A percentile compares a stretch with the other conserved stretches of the same genome.
These are phyloP conservation scores for Anolis apletophallus DNA, from an alignment of 2,797 vertebrate genomes.

Conservation along the genomic window DNA sequence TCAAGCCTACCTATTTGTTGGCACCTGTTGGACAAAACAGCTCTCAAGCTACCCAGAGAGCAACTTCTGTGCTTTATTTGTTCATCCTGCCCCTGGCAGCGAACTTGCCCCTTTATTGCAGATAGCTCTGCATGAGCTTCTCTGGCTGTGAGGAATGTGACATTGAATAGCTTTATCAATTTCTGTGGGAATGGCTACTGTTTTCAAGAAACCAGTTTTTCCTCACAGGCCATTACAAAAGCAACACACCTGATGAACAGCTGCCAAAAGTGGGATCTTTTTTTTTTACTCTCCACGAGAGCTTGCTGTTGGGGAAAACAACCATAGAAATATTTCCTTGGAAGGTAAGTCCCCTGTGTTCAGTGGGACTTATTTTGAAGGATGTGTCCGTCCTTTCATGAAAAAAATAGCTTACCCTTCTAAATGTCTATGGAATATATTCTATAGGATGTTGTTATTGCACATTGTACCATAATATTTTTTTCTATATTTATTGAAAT, in stretches of 20 bases:
- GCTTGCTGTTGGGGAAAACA: conserved; percentile 19
- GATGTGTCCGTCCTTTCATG: background rate
- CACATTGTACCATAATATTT: too few species aligned
- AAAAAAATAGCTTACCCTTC: background rate
- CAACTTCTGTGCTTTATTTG: conserved; percentile 27
- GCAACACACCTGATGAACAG: conserved; percentile 17
- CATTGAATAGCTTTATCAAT: background rate
- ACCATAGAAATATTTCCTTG: background rate
- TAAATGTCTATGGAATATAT: background rate
- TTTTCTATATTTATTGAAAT: too few species aligned
- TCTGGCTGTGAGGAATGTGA: conserved; percentile 22
- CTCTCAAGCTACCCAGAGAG: conserved; percentile 14
- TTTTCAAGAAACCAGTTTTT: background rate
- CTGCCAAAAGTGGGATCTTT: background rate
- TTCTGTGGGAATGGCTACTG: conserved; percentile 20
- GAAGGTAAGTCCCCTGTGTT: background rate
- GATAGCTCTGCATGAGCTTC: conserved; percentile 12
- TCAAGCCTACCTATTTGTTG: conserved; percentile 63
- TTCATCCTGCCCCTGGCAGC: background rate
- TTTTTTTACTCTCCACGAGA: conserved; percentile 27
- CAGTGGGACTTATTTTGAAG: background rate
- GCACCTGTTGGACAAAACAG: conserved; percentile 47
- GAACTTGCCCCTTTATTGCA: background rate
- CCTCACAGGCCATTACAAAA: conserved; percentile 20
- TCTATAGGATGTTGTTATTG: too few species aligned